Conservation (phyloP, 2,888 invertebrate species). For the Teleiodes luculella region DNA sequence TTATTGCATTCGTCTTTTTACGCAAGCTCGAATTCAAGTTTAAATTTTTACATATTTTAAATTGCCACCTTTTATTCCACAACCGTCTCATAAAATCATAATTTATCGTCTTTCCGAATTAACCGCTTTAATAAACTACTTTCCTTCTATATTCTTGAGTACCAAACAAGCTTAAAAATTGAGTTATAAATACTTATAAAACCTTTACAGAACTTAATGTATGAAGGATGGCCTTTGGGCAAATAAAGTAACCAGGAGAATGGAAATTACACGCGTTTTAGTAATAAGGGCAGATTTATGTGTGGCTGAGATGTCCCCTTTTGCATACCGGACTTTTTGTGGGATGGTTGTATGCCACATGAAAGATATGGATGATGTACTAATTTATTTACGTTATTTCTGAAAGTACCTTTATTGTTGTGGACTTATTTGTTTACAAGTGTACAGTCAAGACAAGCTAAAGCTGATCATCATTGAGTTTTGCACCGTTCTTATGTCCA, state of each 20-base stretch:
- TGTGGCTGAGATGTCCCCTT: constrained; percentile 25
- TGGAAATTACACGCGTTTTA: constrained; percentile 34
- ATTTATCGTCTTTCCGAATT: background rate
- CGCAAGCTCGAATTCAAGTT: too few species aligned
- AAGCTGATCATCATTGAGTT: too few species aligned
- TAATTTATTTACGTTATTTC: background rate
- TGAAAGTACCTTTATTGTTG: background rate
- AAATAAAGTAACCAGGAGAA: background rate
- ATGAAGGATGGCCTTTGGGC: background rate
- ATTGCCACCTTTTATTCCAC: background rate
- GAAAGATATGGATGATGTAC: background rate
- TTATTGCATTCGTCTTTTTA: too few species aligned
- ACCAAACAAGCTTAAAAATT: constrained; percentile 6
- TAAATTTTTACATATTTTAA: too few species aligned
- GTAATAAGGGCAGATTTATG: constrained; percentile 43
- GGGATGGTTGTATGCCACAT: constrained; percentile 29
- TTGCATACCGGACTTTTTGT: constrained; percentile 29
- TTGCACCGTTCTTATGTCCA: too few species aligned
- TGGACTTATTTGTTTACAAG: too few species aligned
- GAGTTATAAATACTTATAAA: constrained; percentile 3
- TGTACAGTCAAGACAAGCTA: too few species aligned
- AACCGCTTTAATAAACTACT: constrained; percentile 3
- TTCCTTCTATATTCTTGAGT: background rate
- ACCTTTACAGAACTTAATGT: background rate
- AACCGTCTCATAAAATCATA: constrained; percentile 4